phyloP scores from a whole-genome alignment of 1,140 invertebrate genomes.

The Drosophila baimaii region DNA sequence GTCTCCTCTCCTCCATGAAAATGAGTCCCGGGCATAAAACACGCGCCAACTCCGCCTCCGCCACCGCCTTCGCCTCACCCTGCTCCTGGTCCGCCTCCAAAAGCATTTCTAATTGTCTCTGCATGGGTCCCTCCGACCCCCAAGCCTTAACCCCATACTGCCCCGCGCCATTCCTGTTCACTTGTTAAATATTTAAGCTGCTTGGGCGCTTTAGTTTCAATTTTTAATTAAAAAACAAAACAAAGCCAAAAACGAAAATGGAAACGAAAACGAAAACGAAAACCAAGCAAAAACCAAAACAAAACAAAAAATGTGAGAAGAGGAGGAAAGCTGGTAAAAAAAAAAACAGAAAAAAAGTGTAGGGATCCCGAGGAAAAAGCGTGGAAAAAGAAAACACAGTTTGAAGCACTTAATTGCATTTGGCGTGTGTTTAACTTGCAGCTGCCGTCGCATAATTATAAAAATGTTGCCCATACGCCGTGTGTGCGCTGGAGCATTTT shows the following conservation, averaged over 20 bases:
- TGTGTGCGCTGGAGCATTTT: constrained; percentile 37
- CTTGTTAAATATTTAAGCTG: constrained; percentile 56
- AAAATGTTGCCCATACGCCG: constrained; percentile 69
- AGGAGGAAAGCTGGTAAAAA: neutral
- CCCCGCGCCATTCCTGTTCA: constrained; percentile 8
- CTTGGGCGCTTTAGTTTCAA: constrained; percentile 57
- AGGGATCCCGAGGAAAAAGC: neutral
- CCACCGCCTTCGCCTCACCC: no score
- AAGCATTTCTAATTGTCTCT: constrained; percentile 44
- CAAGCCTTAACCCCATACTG: constrained; percentile 1
- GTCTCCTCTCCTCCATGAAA: constrained; percentile 5
- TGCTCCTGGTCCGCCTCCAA: neutral
- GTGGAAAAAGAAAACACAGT: constrained; percentile 44
- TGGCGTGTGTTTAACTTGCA: constrained; percentile 63
- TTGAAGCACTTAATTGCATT: constrained; percentile 68
- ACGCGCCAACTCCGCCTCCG: neutral
- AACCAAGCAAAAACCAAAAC: constrained; percentile 4
- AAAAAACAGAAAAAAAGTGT: no score
- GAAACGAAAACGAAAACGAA: constrained; percentile 20
- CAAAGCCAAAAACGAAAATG: constrained; percentile 21
- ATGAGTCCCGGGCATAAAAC: constrained; percentile 8
- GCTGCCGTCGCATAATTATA: constrained; percentile 70
- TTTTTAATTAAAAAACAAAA: constrained; percentile 67
- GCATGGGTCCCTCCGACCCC: constrained; percentile 10
- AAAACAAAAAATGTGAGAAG: constrained; percentile 7